These are phyloP conservation scores for Margarornis squamiger DNA, from an alignment of 2,797 vertebrate genomes.

Conservation along the genomic window DNA sequence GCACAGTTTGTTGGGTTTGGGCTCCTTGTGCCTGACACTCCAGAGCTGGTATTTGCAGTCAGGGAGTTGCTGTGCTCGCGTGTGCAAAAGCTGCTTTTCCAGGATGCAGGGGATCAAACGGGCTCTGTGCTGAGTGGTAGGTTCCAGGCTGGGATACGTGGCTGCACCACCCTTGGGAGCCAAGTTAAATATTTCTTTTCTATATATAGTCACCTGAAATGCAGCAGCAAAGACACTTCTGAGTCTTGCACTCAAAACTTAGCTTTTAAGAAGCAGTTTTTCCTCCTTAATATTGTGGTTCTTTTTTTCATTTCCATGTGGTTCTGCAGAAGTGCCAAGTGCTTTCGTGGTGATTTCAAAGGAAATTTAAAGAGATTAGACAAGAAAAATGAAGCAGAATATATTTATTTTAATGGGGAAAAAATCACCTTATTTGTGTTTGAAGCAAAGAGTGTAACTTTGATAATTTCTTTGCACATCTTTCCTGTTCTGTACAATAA, in stretches of 20 bases:
- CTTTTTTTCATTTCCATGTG: not conserved
- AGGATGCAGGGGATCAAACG: conserved; percentile 16
- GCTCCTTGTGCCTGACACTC: not conserved
- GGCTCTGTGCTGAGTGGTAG: conserved; percentile 26
- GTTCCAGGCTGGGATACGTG: conserved; percentile 28
- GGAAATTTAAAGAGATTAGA: not conserved
- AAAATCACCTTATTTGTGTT: not conserved
- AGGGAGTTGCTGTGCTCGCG: not conserved
- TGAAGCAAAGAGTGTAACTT: not conserved
- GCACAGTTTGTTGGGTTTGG: not conserved
- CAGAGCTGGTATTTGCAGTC: not conserved
- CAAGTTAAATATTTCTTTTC: conserved; percentile 64
- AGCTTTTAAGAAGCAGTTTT: not conserved
- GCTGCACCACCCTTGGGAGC: conserved; percentile 28
- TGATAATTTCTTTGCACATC: not conserved
- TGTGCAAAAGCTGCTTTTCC: conserved; percentile 50
- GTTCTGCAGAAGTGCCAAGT: not conserved
- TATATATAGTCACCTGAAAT: conserved; percentile 61
- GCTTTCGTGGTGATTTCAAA: not conserved
- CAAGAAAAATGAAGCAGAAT: not conserved
- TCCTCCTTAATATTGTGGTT: not conserved
- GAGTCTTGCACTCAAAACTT: not conserved
- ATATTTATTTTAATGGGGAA: not conserved
- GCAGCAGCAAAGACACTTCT: conserved; percentile 29
- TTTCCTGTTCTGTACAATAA: not conserved